Percentiles rank a stretch among this genome's conserved stretches.
Evolutionary conservation across 1,140 invertebrate genomes (phyloP).

Genomic region (Brachionus koreanus): DNA sequence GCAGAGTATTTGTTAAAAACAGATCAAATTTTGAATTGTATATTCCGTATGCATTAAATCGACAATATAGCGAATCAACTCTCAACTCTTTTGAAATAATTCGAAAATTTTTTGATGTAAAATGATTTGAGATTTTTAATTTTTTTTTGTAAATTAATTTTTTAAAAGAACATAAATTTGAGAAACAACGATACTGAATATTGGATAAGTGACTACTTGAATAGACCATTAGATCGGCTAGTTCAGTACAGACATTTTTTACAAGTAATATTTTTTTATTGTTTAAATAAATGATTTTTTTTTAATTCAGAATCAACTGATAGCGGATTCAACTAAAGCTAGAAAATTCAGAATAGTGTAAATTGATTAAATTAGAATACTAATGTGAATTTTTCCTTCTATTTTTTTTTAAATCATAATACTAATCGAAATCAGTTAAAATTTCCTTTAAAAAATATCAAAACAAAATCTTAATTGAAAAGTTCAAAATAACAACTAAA

Average conservation of each 20-base stretch:
- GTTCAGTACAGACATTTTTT: constrained; percentile 32
- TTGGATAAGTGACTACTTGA: constrained; percentile 31
- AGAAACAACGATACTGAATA: background rate
- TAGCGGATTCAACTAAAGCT: no score
- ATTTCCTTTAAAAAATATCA: no score
- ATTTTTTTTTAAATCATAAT: no score
- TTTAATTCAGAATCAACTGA: no score
- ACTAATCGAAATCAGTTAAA: no score
- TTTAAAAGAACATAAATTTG: constrained; percentile 19
- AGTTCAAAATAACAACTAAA: no score
- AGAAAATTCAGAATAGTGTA: no score
- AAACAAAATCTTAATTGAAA: no score
- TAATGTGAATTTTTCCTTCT: no score
- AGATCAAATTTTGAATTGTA: constrained; percentile 40
- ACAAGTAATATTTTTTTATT: constrained; percentile 23
- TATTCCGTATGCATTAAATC: constrained; percentile 21
- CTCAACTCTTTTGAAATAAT: constrained; percentile 36
- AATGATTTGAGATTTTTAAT: background rate
- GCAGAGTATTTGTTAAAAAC: constrained; percentile 38
- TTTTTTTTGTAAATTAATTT: background rate
- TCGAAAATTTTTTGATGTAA: constrained; percentile 39
- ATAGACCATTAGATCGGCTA: constrained; percentile 20
- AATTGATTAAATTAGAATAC: no score
- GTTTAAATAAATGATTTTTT: background rate
- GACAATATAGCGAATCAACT: constrained; percentile 39